Evolutionary conservation across 2,797 vertebrate species (phyloP).

Genomic region (Lophotriccus pileatus): DNA sequence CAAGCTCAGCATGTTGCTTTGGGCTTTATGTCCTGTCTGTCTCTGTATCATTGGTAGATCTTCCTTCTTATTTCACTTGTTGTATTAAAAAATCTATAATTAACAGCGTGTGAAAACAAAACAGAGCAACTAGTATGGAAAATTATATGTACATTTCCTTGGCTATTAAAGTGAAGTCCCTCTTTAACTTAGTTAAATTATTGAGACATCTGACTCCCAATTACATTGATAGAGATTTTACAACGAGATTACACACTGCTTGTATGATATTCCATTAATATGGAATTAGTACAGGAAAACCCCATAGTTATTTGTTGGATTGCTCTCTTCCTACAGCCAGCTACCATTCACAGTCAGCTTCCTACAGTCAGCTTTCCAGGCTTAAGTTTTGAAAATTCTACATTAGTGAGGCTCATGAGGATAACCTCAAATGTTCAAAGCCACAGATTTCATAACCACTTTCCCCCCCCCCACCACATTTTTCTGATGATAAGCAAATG

Average conservation of each 20-base stretch:
- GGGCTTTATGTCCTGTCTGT: background rate
- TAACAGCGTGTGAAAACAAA: background rate
- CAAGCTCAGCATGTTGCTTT: background rate
- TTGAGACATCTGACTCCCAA: background rate
- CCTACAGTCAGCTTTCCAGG: background rate
- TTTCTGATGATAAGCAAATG: background rate
- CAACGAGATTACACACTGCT: background rate
- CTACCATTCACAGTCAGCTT: background rate
- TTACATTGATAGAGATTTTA: background rate
- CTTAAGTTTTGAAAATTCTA: background rate
- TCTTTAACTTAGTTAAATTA: background rate
- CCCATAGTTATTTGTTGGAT: background rate
- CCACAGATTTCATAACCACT: background rate
- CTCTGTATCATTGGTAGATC: background rate
- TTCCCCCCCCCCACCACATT: too few relatives aligned
- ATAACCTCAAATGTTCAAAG: background rate
- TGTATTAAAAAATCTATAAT: background rate
- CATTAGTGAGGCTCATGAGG: background rate
- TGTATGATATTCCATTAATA: background rate
- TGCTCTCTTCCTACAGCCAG: background rate
- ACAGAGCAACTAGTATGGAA: background rate
- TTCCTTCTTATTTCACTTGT: background rate
- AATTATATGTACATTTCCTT: background rate
- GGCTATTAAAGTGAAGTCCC: background rate
- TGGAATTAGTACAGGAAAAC: background rate